phyloP scores from a whole-genome alignment of 2,113 vertebrate genomes.

The Manacus vitellinus region DNA sequence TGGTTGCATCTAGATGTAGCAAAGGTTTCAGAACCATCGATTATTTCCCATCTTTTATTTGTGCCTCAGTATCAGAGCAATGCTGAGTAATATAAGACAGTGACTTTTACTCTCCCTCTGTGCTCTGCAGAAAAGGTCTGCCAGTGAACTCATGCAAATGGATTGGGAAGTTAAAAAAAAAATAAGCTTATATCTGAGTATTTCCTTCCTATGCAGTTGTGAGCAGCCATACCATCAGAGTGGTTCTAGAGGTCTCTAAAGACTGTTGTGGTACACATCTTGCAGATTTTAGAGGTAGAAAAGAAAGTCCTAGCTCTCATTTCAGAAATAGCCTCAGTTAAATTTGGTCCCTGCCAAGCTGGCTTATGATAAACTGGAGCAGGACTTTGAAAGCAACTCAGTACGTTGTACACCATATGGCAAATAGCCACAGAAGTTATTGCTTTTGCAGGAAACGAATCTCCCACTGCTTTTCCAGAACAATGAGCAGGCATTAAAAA shows the following conservation, averaged over 20 bases:
- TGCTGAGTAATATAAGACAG: neutral
- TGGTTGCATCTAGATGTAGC: neutral
- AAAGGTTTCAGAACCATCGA: neutral
- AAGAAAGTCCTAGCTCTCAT: neutral
- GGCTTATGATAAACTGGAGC: neutral
- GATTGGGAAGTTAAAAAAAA: neutral
- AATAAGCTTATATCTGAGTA: neutral
- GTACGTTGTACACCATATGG: neutral
- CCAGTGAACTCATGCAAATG: neutral
- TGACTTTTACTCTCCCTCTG: neutral
- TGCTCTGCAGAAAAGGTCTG: neutral
- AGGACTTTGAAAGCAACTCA: neutral
- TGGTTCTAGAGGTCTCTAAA: neutral
- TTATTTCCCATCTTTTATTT: neutral
- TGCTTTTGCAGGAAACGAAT: constrained; percentile 37
- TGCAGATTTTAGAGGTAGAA: neutral
- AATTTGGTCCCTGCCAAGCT: neutral
- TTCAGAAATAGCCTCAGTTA: neutral
- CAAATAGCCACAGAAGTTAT: constrained; percentile 29
- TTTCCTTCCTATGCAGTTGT: neutral
- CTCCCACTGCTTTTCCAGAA: constrained; percentile 35
- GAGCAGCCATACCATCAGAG: neutral
- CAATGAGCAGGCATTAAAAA: constrained; percentile 17
- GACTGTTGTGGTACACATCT: neutral
- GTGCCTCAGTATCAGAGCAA: neutral